Conservation (phyloP, 2,113 vertebrate genomes). For the Amblyornis subalaris region DNA sequence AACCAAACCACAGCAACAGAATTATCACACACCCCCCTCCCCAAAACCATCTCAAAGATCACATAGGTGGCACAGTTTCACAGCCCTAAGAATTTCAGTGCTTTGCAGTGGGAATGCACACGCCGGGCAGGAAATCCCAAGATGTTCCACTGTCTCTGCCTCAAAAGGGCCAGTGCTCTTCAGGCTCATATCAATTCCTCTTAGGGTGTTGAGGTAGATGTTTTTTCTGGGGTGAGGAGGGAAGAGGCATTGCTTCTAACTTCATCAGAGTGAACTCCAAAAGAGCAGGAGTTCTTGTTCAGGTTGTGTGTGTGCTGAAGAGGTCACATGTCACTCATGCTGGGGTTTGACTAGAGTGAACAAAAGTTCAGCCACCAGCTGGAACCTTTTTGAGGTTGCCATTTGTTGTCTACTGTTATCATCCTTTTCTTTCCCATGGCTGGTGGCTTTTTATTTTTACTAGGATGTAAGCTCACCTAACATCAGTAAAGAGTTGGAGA, state of each 20-base stretch:
- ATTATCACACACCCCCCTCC: background rate
- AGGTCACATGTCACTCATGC: accelerated
- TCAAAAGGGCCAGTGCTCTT: background rate
- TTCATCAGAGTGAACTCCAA: background rate
- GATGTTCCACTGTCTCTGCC: background rate
- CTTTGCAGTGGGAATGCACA: slow-evolving; percentile 43
- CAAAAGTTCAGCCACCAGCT: background rate
- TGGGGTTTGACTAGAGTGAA: background rate
- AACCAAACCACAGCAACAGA: slow-evolving; percentile 30
- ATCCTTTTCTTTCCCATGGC: background rate
- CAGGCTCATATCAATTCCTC: background rate
- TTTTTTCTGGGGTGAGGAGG: background rate
- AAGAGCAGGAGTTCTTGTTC: background rate
- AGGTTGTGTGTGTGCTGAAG: background rate
- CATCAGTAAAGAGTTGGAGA: background rate
- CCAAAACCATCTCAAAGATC: slow-evolving; percentile 17
- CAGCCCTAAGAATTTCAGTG: background rate
- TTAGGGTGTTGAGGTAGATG: background rate
- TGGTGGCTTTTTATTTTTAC: background rate
- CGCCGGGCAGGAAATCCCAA: background rate
- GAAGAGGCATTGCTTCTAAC: background rate
- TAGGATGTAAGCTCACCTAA: background rate
- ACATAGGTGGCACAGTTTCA: slow-evolving; percentile 36
- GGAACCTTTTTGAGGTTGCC: background rate
- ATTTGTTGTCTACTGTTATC: background rate